Conservation (phyloP, 1,140 invertebrate species). For the Druon quercuslanigerum region DNA sequence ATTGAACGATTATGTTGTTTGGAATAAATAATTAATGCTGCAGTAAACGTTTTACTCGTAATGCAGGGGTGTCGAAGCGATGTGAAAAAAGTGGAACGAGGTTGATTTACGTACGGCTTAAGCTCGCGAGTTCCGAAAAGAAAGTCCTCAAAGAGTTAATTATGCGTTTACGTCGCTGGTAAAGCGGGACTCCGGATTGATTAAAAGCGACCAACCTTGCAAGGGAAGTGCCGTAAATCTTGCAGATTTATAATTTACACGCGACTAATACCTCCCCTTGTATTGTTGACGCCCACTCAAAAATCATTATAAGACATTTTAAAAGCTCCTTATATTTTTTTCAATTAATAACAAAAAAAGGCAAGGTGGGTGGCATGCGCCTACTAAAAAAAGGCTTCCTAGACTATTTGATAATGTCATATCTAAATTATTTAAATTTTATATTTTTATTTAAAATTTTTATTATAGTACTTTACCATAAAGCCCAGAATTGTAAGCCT, state of each 20-base stretch:
- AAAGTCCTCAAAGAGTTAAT: conserved; percentile 26
- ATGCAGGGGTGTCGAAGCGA: neutral
- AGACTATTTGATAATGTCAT: no score
- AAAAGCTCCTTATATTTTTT: no score
- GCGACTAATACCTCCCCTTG: conserved; percentile 2
- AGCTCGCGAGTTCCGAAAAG: conserved; percentile 17
- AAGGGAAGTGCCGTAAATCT: conserved; percentile 23
- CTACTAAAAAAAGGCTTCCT: no score
- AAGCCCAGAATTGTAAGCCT: no score
- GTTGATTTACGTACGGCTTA: conserved; percentile 28
- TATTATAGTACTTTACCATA: no score
- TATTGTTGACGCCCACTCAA: neutral
- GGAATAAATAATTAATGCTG: neutral
- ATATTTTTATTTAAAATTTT: no score
- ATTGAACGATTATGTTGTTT: neutral
- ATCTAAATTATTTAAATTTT: no score
- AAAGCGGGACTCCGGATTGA: conserved; percentile 18
- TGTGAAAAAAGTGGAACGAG: neutral
- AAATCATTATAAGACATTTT: neutral
- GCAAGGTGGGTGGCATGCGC: no score
- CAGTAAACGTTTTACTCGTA: neutral
- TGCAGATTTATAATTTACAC: conserved; percentile 21
- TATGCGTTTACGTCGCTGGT: conserved; percentile 27
- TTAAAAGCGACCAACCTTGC: conserved; percentile 21
- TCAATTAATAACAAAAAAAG: no score